Evolutionary conservation across 2,113 vertebrate genomes (phyloP).

Genomic region (Rhinichthys klamathensis): DNA sequence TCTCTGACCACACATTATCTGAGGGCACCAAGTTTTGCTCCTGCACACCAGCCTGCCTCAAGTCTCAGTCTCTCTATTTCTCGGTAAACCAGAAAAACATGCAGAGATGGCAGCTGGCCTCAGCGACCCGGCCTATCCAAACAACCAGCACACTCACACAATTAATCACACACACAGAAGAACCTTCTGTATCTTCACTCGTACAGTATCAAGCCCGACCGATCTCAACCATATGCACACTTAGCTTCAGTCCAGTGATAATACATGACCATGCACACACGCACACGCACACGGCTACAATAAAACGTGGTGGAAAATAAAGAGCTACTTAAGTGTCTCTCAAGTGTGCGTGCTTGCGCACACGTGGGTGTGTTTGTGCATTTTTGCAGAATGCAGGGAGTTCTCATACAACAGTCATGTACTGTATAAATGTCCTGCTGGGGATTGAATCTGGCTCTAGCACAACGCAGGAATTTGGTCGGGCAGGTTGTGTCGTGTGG

Average conservation of each 20-base stretch:
- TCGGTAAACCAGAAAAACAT: conserved; percentile 56
- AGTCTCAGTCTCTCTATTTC: not conserved
- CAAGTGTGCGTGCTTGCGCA: not conserved
- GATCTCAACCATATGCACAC: conserved; percentile 12
- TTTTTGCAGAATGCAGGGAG: conserved; percentile 27
- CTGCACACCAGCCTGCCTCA: conserved; percentile 41
- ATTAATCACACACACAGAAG: conserved; percentile 52
- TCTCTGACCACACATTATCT: conserved; percentile 43
- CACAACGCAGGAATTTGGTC: conserved; percentile 42
- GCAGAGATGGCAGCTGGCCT: conserved; percentile 52
- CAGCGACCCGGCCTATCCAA: conserved; percentile 56
- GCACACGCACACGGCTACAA: not conserved
- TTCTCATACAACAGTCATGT: conserved; percentile 42
- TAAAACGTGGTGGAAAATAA: conserved; percentile 4
- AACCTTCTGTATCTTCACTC: conserved; percentile 37
- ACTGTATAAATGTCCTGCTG: conserved; percentile 41
- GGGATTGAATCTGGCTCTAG: conserved; percentile 45
- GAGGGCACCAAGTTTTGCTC: conserved; percentile 43
- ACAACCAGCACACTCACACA: conserved; percentile 54
- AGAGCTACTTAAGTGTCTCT: not conserved
- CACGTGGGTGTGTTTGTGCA: conserved; percentile 15
- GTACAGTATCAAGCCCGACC: conserved; percentile 8
- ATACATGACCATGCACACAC: conserved; percentile 37
- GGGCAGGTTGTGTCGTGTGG: conserved; percentile 21
- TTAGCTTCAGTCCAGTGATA: conserved; percentile 11